phyloP scores from a whole-genome alignment of 2,888 invertebrate species.

The Chaetogeoica ovagalla region DNA sequence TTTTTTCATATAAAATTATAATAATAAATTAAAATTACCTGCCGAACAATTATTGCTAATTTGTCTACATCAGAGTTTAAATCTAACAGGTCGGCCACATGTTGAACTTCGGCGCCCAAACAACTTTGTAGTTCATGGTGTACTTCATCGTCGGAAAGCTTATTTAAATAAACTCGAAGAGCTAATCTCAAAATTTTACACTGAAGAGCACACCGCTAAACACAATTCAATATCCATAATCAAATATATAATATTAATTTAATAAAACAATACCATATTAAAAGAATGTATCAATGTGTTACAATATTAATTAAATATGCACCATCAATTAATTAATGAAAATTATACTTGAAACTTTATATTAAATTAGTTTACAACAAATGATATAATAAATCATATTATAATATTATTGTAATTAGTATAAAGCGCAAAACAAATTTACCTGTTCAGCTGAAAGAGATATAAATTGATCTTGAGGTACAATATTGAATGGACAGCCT shows the following conservation, averaged over 20 bases:
- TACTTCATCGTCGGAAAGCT: slow-evolving; percentile 55
- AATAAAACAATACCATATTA: background rate
- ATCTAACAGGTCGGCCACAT: slow-evolving; percentile 56
- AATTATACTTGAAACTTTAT: no score
- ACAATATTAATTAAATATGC: no score
- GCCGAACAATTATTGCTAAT: slow-evolving; percentile 55
- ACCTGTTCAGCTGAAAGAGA: slow-evolving; percentile 55
- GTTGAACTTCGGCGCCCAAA: slow-evolving; percentile 56
- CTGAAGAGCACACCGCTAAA: slow-evolving; percentile 56
- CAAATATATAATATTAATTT: background rate
- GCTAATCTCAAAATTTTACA: slow-evolving; percentile 56
- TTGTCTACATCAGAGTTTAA: slow-evolving; percentile 54
- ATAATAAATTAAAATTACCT: slow-evolving; percentile 52
- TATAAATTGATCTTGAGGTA: slow-evolving; percentile 54
- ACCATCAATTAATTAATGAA: no score
- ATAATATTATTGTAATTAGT: background rate
- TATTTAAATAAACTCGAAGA: slow-evolving; percentile 56
- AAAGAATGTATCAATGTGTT: no score
- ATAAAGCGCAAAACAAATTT: background rate
- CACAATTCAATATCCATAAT: slow-evolving; percentile 1
- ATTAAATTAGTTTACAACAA: background rate
- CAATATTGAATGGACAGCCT: slow-evolving; percentile 51
- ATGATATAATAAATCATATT: background rate
- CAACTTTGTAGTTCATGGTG: slow-evolving; percentile 55
- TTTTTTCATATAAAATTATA: background rate